phyloP scores from a whole-genome alignment of 2,113 vertebrate species.

The Rhinopomastus cyanomelas region DNA sequence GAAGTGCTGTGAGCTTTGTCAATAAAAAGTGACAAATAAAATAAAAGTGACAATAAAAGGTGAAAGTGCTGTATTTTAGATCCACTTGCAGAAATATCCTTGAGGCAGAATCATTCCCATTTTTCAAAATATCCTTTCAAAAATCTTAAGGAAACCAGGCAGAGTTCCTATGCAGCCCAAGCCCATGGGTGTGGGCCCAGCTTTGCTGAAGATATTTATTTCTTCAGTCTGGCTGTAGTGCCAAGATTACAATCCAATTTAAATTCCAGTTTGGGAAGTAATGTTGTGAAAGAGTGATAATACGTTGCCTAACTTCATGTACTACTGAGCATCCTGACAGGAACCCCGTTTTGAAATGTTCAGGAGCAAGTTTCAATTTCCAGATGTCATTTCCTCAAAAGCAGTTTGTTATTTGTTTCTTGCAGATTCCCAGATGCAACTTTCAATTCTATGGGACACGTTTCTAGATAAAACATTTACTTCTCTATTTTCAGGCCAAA shows the following conservation, averaged over 20 bases:
- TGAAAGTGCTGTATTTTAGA: neutral
- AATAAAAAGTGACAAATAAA: no score
- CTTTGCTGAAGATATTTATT: slow-evolving; percentile 4
- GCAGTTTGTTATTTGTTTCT: slow-evolving; percentile 41
- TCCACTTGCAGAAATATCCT: neutral
- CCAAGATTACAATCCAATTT: slow-evolving; percentile 6
- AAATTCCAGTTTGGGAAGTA: slow-evolving; percentile 23
- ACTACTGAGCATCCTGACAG: neutral
- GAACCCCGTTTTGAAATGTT: slow-evolving; percentile 8
- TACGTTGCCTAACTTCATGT: neutral
- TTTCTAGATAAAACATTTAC: slow-evolving; percentile 43
- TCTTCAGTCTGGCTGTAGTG: neutral
- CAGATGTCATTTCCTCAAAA: slow-evolving; percentile 3
- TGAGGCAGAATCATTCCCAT: neutral
- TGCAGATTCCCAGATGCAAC: neutral
- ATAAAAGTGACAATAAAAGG: no score
- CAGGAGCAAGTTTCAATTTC: slow-evolving; percentile 11
- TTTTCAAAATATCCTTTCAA: neutral
- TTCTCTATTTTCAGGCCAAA: slow-evolving; percentile 42
- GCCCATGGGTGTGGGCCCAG: neutral
- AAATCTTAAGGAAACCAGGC: neutral
- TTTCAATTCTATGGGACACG: neutral
- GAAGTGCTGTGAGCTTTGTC: neutral
- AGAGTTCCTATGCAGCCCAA: rapidly evolving
- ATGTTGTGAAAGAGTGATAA: neutral